A percentile compares a stretch with the other conserved stretches of the same genome.
phyloP scores from a whole-genome alignment of 2,113 vertebrate genomes.

The Todiramphus saurophagus region DNA sequence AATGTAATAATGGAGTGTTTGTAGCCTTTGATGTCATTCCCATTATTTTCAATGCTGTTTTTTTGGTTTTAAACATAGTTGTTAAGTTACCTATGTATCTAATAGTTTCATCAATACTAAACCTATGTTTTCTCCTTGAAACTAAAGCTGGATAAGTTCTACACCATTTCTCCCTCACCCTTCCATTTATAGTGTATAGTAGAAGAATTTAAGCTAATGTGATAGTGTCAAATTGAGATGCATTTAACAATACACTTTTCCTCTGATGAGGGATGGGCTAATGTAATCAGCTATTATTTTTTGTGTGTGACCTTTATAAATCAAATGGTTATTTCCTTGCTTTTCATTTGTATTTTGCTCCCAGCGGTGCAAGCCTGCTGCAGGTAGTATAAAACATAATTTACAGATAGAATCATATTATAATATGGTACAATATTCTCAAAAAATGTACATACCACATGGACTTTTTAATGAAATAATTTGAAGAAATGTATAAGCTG shows the following conservation, averaged over 20 bases:
- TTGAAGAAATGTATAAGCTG: neutral
- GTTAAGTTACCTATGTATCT: neutral
- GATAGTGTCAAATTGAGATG: neutral
- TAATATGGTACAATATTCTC: neutral
- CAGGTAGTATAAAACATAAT: conserved; percentile 29
- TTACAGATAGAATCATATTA: conserved; percentile 18
- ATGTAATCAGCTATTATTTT: conserved; percentile 44
- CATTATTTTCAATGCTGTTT: neutral
- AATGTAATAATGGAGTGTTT: neutral
- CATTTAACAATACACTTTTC: conserved; percentile 6
- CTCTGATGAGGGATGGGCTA: conserved; percentile 37
- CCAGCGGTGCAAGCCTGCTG: neutral
- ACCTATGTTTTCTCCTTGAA: conserved; percentile 4
- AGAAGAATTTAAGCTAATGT: neutral
- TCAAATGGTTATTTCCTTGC: conserved; percentile 37
- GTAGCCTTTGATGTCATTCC: neutral
- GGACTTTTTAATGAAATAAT: conserved; percentile 14
- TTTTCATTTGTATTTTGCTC: conserved; percentile 38
- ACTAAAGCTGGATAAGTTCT: neutral
- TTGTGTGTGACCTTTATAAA: conserved; percentile 53
- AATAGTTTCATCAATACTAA: neutral
- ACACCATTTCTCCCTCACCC: neutral
- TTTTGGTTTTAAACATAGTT: neutral
- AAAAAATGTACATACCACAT: neutral
- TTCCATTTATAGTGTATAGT: neutral